Percentiles rank a stretch among this genome's conserved stretches.
These are phyloP conservation scores for Melanargia galathea DNA, from an alignment of 2,888 invertebrate species.

Conservation along the genomic window DNA sequence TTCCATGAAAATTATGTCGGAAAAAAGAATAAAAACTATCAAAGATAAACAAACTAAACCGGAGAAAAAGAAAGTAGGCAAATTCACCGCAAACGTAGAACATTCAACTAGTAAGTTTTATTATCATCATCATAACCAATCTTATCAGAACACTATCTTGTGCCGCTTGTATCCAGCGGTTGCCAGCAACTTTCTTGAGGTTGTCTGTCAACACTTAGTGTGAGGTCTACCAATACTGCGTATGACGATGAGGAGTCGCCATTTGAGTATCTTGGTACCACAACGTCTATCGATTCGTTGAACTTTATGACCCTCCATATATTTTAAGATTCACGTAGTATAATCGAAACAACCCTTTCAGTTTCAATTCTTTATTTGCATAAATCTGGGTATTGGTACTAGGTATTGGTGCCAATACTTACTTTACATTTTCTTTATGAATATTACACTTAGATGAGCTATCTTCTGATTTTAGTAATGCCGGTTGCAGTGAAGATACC, in stretches of 20 bases:
- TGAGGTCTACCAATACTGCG: too few species aligned
- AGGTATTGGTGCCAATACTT: too few species aligned
- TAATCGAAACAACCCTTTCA: background rate
- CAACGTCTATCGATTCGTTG: too few species aligned
- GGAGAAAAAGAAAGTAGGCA: constrained; percentile 56
- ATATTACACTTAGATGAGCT: constrained; percentile 1
- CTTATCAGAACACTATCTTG: too few species aligned
- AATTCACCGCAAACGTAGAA: constrained; percentile 57
- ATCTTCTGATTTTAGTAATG: constrained; percentile 45
- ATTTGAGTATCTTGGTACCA: too few species aligned
- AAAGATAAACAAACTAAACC: constrained; percentile 48
- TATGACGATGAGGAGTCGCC: too few species aligned
- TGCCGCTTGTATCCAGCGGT: too few species aligned
- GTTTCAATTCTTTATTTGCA: background rate
- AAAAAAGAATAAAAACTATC: constrained; percentile 46
- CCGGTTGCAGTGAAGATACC: constrained; percentile 49
- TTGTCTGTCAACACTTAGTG: too few species aligned
- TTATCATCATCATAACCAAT: too few species aligned
- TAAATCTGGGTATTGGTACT: background rate
- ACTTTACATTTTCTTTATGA: background rate
- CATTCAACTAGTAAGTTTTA: constrained; percentile 48
- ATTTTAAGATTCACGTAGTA: background rate
- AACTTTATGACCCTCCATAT: too few species aligned
- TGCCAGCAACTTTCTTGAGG: too few species aligned
- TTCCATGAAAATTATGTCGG: constrained; percentile 47